Evolutionary conservation across 30 jellyfish, hydroid and myxozoan species (phyloP).

Genomic region (Aurelia aurita complex sp. Pacific): DNA sequence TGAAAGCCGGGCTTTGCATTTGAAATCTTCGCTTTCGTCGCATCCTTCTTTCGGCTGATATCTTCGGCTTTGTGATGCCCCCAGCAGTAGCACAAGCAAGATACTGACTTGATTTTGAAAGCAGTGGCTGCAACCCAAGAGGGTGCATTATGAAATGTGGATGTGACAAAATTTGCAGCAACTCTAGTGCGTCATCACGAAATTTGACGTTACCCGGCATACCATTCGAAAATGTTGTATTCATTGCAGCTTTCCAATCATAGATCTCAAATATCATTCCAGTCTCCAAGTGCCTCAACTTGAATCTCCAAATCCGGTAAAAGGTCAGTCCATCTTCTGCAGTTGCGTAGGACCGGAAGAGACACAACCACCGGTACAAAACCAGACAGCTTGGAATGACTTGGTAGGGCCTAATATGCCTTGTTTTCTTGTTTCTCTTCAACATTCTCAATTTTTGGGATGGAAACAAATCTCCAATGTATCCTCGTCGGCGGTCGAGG

Average conservation of each 20-base stretch:
- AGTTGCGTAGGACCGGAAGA: constrained; percentile 78
- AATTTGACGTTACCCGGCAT: constrained; percentile 63
- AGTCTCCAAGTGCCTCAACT: constrained; percentile 85
- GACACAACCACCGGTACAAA: constrained; percentile 94
- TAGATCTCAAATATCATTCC: constrained; percentile 95
- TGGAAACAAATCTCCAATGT: constrained; percentile 74
- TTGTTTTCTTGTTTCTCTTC: constrained; percentile 46
- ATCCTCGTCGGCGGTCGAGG: constrained; percentile 94
- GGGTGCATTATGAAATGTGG: constrained; percentile 99
- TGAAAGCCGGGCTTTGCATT: constrained; percentile 23
- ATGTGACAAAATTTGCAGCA: constrained; percentile 82
- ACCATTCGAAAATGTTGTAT: constrained; percentile 91
- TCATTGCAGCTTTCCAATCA: constrained; percentile 99
- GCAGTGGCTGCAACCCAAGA: constrained; percentile 74
- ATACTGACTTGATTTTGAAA: constrained; percentile 23
- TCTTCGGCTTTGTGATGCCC: constrained; percentile 49
- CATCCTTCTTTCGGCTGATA: not conserved
- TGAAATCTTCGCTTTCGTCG: constrained; percentile 12
- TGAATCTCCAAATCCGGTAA: constrained; percentile 96
- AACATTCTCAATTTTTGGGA: constrained; percentile 43
- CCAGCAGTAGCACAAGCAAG: constrained; percentile 95
- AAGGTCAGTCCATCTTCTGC: constrained; percentile 98
- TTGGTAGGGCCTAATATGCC: constrained; percentile 96
- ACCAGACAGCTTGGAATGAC: constrained; percentile 97
- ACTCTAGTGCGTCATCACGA: constrained; percentile 87